A percentile compares a stretch with the other conserved stretches of the same genome.
Conservation (phyloP, 1,140 invertebrate species). For the Zaprionus camerounensis region DNA sequence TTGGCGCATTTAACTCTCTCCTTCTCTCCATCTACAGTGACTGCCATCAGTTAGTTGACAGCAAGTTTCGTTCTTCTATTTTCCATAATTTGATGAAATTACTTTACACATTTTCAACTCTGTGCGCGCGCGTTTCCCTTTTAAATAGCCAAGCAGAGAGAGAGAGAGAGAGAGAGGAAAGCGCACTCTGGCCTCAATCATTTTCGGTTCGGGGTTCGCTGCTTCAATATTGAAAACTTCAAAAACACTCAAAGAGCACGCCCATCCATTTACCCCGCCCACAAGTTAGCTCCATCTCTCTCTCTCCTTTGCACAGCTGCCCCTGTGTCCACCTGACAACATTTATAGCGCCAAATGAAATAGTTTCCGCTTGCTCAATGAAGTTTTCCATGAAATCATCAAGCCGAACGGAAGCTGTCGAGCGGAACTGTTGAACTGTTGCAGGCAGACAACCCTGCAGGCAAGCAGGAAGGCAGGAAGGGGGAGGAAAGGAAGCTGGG, state of each 20-base stretch:
- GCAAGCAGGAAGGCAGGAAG: slow-evolving; percentile 5
- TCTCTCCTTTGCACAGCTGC: background rate
- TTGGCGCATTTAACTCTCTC: slow-evolving; percentile 2
- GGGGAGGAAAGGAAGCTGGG: background rate
- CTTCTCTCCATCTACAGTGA: slow-evolving; percentile 1
- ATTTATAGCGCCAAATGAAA: slow-evolving; percentile 72
- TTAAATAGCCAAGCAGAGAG: slow-evolving; percentile 22
- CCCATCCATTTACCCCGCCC: slow-evolving; percentile 5
- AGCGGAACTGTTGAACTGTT: slow-evolving; percentile 76
- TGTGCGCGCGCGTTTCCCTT: slow-evolving; percentile 5
- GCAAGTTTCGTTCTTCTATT: slow-evolving; percentile 16
- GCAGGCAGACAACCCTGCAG: slow-evolving; percentile 39
- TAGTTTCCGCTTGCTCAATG: slow-evolving; percentile 81
- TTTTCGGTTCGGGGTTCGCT: slow-evolving; percentile 26
- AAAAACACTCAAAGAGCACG: slow-evolving; percentile 57
- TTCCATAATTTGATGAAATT: slow-evolving; percentile 35
- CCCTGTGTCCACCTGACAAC: slow-evolving; percentile 40
- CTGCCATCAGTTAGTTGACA: slow-evolving; percentile 21
- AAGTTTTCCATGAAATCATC: slow-evolving; percentile 82
- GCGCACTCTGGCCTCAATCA: slow-evolving; percentile 40
- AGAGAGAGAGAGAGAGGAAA: background rate
- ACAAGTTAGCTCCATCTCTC: background rate
- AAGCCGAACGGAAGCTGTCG: slow-evolving; percentile 79
- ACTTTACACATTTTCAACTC: slow-evolving; percentile 25
- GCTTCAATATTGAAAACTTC: slow-evolving; percentile 66